Base-by-base conservation (phyloP, 2,113 vertebrate species). In the Ia io region DNA sequence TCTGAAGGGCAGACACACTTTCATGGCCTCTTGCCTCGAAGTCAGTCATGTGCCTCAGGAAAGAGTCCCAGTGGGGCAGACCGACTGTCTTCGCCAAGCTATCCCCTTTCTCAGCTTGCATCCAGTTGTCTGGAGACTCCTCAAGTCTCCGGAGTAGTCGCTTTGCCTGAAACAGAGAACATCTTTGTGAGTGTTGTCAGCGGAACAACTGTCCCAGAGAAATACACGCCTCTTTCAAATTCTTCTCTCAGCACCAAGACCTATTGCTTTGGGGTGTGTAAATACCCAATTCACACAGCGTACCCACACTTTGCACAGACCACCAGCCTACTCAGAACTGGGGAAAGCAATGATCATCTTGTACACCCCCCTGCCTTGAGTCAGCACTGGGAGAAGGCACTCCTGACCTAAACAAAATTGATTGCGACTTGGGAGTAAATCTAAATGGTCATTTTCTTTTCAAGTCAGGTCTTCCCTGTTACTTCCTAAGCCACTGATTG, bases 101-200 rank as follows among this genome's bases (percentile, higher is more conserved):
- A 82, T 37, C 78, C 53, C 32, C 86, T 95, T 97, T 97, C 90
- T 88, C 88, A 82, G 78, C 87, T 61, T 86, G 22, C 35, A 82
- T 85, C 94, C 37, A 11, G 47, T 79, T 90, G 88, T 95, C 96
- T 91, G 65, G 30, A 94, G 94, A 83, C 30, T 79, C 73, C 61
- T 67, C 20, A 65, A 42, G 74, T 87, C 93, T 91, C 91, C 67
- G 16, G 88, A 94, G 88, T 63, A 82, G 92, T 70, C 51, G 0
- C 56, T 95, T 71, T 93, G 77, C 69, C 77, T 42, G 63, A 96
- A 94, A 94, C 74, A 93, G 87, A 95, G 61, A 91, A 79, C 51
- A 92, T 95, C 84, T 96, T 90, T 96, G 95, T 95, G 84, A 40
- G 25, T 77, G 69, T 82, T 88, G 82, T 95, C 87, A 93, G 51